These are phyloP conservation scores for Lamproptera curius DNA, from an alignment of 2,888 invertebrate species.

Conservation along the genomic window DNA sequence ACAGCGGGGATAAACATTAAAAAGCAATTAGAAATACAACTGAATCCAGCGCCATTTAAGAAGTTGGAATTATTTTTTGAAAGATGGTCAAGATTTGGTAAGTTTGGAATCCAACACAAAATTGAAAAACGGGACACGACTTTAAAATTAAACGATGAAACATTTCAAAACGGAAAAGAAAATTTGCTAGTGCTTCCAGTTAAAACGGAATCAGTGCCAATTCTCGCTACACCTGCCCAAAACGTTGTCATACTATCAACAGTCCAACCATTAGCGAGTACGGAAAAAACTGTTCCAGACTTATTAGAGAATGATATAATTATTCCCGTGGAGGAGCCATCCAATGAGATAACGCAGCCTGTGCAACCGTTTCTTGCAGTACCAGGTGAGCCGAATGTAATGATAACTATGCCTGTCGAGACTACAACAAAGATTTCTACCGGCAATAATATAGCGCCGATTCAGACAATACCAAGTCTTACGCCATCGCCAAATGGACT, in stretches of 20 bases:
- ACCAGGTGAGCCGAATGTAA: constrained; percentile 5
- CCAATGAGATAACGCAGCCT: constrained; percentile 5
- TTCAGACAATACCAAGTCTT: neutral
- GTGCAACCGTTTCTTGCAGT: constrained; percentile 5
- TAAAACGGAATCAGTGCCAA: constrained; percentile 1
- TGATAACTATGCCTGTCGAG: neutral
- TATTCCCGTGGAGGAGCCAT: constrained; percentile 16
- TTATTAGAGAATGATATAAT: constrained; percentile 9
- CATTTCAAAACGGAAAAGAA: neutral
- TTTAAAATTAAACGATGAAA: neutral
- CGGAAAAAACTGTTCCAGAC: constrained; percentile 1
- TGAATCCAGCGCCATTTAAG: constrained; percentile 13
- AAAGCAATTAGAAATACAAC: constrained; percentile 42
- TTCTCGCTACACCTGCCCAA: neutral
- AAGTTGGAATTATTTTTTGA: constrained; percentile 17
- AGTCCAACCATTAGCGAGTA: neutral
- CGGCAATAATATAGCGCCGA: neutral
- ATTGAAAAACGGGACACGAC: constrained; percentile 11
- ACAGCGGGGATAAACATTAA: constrained; percentile 35
- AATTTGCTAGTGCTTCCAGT: constrained; percentile 10
- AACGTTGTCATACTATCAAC: constrained; percentile 13
- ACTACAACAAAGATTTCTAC: constrained; percentile 2
- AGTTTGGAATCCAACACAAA: constrained; percentile 16
- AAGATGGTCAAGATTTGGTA: constrained; percentile 18
- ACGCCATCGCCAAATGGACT: constrained; percentile 6